Base-by-base conservation (phyloP, 1,140 invertebrate genomes). In the Lepidotrigona ventralis region DNA sequence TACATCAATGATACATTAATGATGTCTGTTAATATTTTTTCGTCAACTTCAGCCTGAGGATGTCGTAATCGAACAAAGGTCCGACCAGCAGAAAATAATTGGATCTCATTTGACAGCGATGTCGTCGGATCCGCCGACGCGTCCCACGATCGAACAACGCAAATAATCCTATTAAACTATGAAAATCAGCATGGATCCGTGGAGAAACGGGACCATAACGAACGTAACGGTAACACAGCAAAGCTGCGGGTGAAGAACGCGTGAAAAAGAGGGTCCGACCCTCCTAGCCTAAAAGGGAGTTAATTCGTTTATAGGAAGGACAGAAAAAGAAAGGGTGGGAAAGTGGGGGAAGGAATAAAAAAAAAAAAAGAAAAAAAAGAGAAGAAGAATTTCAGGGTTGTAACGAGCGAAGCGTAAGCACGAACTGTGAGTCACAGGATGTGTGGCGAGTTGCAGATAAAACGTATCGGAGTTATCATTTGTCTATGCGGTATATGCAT, bases 381-480 rank as follows among this genome's bases (percentile, higher is more conserved):
- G 8, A 73, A 58, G 60, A 81, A 60, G 56, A 77, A 53, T 53
- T 64, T 64, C 69, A 86, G 85, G 86, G 86, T 68, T 26, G 26
- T 51, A 46, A 33, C 54, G 14, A 9, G 21, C 21, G 9, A 72
- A 17, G 58, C 23, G 23, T 58, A 58, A 17, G 63, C 26, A 73
- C 33, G 23, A 70, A 56, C n/a, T 26, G 26, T 72, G 86, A 88
- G 75, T 88, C 76, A 88, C 83, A 88, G 87, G 87, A 88, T 85
- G 83, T 85, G 56, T 63, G 51, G 70, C 69, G 74, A 76, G 69
- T 64, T 51, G 26, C 23, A 29, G 87, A 88, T 88, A 88, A 88
- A 85, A 56, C 46, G 64, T 60, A 26, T 75, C 72, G 58, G 76
- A 88, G 29, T 86, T 78, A 81, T 81, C 63, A 23, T 72, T 26